Evolutionary conservation across 1,140 invertebrate species (phyloP).

Genomic region (Neotoxoptera formosana): DNA sequence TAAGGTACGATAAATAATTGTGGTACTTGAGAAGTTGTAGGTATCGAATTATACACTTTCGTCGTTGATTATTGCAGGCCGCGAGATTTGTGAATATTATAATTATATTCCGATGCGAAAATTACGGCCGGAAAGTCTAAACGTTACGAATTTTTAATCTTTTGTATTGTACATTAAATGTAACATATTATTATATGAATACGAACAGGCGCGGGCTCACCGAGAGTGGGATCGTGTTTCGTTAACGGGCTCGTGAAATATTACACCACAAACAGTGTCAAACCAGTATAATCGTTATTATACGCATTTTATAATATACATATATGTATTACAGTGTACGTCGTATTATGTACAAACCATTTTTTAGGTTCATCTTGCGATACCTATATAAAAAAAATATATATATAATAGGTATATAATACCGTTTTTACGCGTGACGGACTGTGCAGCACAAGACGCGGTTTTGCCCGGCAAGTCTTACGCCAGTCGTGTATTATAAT

Average conservation of each 20-base stretch:
- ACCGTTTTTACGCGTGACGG: not conserved
- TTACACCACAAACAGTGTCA: not conserved
- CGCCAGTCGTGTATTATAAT: not conserved
- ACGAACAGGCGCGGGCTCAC: not conserved
- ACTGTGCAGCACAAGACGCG: not conserved
- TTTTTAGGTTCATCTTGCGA: not conserved
- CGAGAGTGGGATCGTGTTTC: not conserved
- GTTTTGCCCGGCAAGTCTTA: not conserved
- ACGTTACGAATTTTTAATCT: not conserved
- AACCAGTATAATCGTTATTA: conserved; percentile 9
- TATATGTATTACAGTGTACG: not conserved
- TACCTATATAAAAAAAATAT: not conserved
- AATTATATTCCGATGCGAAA: not conserved
- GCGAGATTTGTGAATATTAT: not conserved
- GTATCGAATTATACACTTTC: not conserved
- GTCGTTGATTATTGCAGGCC: not conserved
- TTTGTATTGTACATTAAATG: not conserved
- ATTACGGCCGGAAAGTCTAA: not conserved
- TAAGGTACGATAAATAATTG: not conserved
- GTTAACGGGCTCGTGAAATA: conserved; percentile 37
- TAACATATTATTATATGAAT: not conserved
- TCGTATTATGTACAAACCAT: not conserved
- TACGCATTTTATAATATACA: not conserved
- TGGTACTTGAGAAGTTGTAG: not conserved
- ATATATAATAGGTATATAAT: not conserved